phyloP scores from a whole-genome alignment of 35 echinoderm and acorn worm species.

The Diadema setosum region DNA sequence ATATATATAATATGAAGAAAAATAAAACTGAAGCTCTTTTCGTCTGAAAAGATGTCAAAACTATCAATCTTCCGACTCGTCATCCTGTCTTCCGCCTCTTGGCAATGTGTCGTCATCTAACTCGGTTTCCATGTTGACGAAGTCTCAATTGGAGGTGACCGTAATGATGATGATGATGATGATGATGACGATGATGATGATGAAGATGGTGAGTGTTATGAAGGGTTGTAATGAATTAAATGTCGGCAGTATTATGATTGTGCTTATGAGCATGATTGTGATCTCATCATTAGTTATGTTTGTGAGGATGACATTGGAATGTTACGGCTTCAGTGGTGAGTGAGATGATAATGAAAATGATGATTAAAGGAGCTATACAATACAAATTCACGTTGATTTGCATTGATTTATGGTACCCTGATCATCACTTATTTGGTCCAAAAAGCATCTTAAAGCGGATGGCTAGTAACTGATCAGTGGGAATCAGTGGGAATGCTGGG shows the following conservation, averaged over 20 bases:
- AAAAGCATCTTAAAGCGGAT: too few species aligned
- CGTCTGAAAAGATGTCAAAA: neutral
- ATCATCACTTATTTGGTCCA: too few species aligned
- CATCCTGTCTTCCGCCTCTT: too few species aligned
- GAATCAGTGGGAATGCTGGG: too few species aligned
- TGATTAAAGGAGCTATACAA: neutral
- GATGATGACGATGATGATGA: neutral
- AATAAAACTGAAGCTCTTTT: neutral
- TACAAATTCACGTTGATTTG: too few species aligned
- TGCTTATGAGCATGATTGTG: neutral
- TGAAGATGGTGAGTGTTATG: neutral
- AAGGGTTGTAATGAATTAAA: neutral
- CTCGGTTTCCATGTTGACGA: neutral
- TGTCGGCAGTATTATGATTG: neutral
- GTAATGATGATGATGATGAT: neutral
- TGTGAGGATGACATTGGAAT: neutral
- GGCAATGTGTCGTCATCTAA: too few species aligned
- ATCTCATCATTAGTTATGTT: neutral
- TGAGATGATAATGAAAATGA: neutral
- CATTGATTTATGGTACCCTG: too few species aligned
- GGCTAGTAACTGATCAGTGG: too few species aligned
- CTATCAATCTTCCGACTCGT: neutral
- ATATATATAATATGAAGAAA: conserved; percentile 13
- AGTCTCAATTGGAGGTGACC: neutral
- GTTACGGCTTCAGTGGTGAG: neutral